A percentile compares a stretch with the other conserved stretches of the same genome.
phyloP scores from a whole-genome alignment of 2,888 invertebrate genomes.

The Lottia scabra region DNA sequence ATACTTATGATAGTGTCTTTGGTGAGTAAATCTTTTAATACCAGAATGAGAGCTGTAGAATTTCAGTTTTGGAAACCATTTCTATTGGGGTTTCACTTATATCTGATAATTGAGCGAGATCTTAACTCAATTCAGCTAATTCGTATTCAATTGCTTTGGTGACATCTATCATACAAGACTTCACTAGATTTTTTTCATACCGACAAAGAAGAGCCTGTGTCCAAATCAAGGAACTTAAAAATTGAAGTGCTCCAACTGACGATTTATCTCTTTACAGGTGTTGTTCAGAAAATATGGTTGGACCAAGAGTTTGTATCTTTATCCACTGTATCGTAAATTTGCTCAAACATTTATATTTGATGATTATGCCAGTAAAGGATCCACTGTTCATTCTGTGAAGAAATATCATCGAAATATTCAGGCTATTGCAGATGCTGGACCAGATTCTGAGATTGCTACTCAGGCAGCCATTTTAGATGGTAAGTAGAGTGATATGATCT shows the following conservation, averaged over 20 bases:
- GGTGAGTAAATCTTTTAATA: slow-evolving; percentile 42
- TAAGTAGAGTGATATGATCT: slow-evolving; percentile 17
- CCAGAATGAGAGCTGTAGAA: no score
- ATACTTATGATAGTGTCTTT: slow-evolving; percentile 61
- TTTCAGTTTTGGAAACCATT: no score
- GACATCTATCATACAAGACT: no score
- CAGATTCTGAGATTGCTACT: slow-evolving; percentile 27
- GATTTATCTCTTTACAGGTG: slow-evolving; percentile 45
- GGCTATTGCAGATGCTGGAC: slow-evolving; percentile 17
- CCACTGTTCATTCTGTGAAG: slow-evolving; percentile 60
- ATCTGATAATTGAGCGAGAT: no score
- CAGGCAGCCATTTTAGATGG: slow-evolving; percentile 45
- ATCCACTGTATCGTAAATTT: slow-evolving; percentile 59
- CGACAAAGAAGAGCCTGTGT: no score
- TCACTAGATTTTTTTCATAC: no score
- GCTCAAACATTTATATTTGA: slow-evolving; percentile 61
- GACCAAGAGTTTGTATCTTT: slow-evolving; percentile 59
- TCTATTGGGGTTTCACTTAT: no score
- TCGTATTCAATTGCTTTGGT: no score
- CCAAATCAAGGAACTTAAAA: no score
- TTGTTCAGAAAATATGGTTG: slow-evolving; percentile 67
- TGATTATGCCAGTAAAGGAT: slow-evolving; percentile 67
- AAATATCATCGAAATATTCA: slow-evolving; percentile 60
- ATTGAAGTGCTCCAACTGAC: no score
- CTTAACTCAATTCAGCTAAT: no score